phyloP scores from a whole-genome alignment of 92 coral and sea anemone genomes.

The Palythoa grandiflora region DNA sequence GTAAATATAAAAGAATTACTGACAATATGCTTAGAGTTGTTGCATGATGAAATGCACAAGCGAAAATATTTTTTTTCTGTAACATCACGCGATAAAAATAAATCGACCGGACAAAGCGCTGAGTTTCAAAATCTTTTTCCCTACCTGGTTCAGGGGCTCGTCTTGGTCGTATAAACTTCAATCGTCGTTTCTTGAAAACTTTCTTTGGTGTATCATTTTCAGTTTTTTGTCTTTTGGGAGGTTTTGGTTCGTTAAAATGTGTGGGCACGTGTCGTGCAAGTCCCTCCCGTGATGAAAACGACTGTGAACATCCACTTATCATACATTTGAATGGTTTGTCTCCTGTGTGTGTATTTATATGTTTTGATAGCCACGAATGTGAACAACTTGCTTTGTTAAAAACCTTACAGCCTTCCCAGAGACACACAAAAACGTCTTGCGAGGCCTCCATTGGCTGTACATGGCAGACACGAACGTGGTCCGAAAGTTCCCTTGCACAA shows the following conservation, averaged over 20 bases:
- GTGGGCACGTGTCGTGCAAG: conserved; percentile 97
- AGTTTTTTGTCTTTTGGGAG: conserved; percentile 75
- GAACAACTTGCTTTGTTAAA: conserved; percentile 98
- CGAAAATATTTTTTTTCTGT: not conserved
- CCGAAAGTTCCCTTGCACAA: conserved; percentile 75
- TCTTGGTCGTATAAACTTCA: conserved; percentile 74
- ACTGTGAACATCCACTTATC: conserved; percentile 90
- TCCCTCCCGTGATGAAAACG: conserved; percentile 95
- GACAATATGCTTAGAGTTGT: not conserved
- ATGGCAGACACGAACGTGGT: conserved; percentile 86
- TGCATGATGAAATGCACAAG: not conserved
- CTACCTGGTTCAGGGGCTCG: conserved; percentile 86
- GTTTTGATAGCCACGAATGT: conserved; percentile 96
- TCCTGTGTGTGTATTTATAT: conserved; percentile 94
- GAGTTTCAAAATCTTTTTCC: not conserved
- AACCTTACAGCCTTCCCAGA: conserved; percentile 98
- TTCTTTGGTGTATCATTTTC: conserved; percentile 86
- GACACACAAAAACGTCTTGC: conserved; percentile 92
- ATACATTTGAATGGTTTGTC: conserved; percentile 97
- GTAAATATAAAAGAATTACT: too few species aligned
- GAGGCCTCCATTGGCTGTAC: conserved; percentile 89
- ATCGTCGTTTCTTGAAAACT: conserved; percentile 76
- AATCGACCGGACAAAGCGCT: too few species aligned
- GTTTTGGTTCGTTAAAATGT: conserved; percentile 91
- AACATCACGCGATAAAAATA: not conserved